These are phyloP conservation scores for Prietella phreatophila DNA, from an alignment of 2,113 vertebrate genomes.

Conservation along the genomic window DNA sequence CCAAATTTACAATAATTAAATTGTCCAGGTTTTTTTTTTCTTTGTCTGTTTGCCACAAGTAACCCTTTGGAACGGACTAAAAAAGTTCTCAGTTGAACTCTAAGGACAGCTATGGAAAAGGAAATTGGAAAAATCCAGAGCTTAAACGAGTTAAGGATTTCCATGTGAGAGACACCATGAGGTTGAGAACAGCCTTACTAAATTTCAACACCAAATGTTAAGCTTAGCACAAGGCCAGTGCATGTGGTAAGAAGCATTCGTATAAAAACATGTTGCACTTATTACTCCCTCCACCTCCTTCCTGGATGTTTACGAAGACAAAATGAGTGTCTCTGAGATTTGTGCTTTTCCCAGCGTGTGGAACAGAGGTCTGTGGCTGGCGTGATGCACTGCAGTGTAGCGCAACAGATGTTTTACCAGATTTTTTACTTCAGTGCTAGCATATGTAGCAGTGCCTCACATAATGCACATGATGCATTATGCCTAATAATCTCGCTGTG, in stretches of 20 bases:
- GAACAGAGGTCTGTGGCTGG: neutral
- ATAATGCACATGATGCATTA: neutral
- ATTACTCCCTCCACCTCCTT: neutral
- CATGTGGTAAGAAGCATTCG: neutral
- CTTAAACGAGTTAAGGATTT: conserved; percentile 7
- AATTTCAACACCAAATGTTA: neutral
- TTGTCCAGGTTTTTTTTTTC: neutral
- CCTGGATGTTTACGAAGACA: conserved; percentile 5
- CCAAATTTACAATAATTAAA: neutral
- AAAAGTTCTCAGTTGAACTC: neutral
- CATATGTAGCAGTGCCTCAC: neutral
- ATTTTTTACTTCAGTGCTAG: neutral
- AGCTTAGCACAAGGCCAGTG: neutral
- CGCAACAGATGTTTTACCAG: conserved; percentile 25
- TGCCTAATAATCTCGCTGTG: neutral
- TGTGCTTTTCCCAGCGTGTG: neutral
- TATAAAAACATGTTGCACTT: neutral
- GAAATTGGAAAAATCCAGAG: conserved; percentile 6
- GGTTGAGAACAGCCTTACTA: neutral
- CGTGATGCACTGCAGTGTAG: neutral
- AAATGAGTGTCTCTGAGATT: neutral
- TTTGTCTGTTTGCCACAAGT: neutral
- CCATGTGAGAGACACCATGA: neutral
- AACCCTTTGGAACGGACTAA: neutral
- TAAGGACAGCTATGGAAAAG: conserved; percentile 1